Base-by-base conservation (phyloP, 2,113 vertebrate species). In the Daboia siamensis region DNA sequence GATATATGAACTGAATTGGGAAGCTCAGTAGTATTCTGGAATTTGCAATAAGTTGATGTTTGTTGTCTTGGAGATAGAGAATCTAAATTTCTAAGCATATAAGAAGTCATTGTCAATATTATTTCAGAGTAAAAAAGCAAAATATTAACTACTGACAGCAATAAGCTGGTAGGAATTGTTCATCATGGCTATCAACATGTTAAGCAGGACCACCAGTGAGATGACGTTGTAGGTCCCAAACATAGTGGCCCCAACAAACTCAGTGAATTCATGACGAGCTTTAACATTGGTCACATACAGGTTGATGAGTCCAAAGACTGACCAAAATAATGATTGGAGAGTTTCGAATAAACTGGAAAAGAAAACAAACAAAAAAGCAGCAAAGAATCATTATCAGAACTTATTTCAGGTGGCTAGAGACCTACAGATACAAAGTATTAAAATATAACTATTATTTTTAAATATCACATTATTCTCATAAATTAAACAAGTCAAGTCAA, bases 141-240 rank as follows among this genome's bases (percentile, higher is more conserved):
- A 90, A 56, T 87, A 86, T 4, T 21, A 93, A 93, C 2, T 52
- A 98, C 99, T 99, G 97, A 99, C 99, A 93, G 99, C 99, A 94
- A 99, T 99, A 90, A 99, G 99, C 95, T 99, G 99, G 95, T 99
- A 99, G 69, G 99, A 99, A 96, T 99, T 99, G 97, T 99, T 99
- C 99, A 99, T 99, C 99, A 99, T 99, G 59, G 99, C 99, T 93
- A 99, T 99, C 20, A 99, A 96, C 99, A 99, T 99, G 97, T 99
- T 99, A 93, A 99, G 98, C n/a, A 99, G 98, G 90, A 99, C 99
- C 33, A 99, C 99, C 93, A 99, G 96, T 61, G 99, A 99, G 97
- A 99, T 99, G 95, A 99, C 97, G 54, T 99, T 99, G 94, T 99
- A 99, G 0, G 99, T 99, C 85, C 99, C 99, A 93, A 99, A 99